Evolutionary conservation across 2,113 vertebrate species (phyloP).

Genomic region (Neolamprologus falcicula): DNA sequence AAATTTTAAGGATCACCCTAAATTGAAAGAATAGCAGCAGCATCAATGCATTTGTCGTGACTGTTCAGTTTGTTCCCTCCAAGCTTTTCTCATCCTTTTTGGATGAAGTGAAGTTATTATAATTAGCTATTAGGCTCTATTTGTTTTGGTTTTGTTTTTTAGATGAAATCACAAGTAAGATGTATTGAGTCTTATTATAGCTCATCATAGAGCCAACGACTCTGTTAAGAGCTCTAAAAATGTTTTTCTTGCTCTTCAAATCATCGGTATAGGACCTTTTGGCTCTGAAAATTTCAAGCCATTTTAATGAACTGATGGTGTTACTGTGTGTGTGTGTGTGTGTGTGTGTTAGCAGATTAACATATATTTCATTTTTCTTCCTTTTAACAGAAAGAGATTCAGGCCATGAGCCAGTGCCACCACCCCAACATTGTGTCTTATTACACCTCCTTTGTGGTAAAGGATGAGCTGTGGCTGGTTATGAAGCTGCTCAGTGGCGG

Average conservation of each 20-base stretch:
- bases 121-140: not conserved
- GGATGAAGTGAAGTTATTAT: not conserved
- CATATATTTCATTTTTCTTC: not conserved
- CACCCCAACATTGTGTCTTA: constrained; percentile 97
- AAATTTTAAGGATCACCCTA: not conserved
- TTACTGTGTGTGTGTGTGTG: not conserved
- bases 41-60: not conserved
- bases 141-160: not conserved
- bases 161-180: not conserved
- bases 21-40: not conserved
- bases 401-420: constrained; percentile 95
- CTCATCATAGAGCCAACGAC: not conserved
- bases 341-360: not conserved
- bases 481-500: constrained; percentile 96
- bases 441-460: constrained; percentile 97
- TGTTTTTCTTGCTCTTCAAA: not conserved
- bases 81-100: not conserved
- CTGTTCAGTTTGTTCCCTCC: not conserved
- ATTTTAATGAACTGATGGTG: not conserved
- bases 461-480: constrained; percentile 97
- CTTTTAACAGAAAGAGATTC: constrained; percentile 68
- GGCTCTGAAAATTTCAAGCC: not conserved
- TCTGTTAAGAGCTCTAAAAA: not conserved
- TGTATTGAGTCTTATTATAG: not conserved
- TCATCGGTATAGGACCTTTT: not conserved